Conservation (phyloP, 2,113 vertebrate genomes). For the Elachura formosa region DNA sequence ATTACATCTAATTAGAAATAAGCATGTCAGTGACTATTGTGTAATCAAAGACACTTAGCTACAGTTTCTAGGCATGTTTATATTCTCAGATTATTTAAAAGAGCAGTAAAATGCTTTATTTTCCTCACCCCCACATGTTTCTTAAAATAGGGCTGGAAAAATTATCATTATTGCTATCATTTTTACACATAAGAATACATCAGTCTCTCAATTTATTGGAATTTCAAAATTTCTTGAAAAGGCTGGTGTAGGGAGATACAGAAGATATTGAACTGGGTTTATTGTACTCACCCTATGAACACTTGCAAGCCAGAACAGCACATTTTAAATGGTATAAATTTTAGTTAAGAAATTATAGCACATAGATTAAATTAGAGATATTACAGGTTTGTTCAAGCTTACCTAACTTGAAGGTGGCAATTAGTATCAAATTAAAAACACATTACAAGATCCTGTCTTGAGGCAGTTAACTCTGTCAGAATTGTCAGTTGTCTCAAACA, state of each 20-base stretch:
- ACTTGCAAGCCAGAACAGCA: not conserved
- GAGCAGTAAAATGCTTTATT: not conserved
- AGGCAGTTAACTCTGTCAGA: not conserved
- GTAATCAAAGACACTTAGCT: not conserved
- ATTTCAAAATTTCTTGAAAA: not conserved
- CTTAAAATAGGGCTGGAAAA: not conserved
- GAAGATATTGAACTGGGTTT: not conserved
- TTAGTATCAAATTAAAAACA: constrained; percentile 5
- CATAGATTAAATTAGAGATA: not conserved
- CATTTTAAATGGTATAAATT: not conserved
- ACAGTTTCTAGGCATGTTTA: not conserved
- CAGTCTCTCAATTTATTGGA: not conserved
- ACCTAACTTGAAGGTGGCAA: not conserved
- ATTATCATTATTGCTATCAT: not conserved
- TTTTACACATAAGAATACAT: not conserved
- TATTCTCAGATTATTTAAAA: not conserved
- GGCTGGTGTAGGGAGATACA: not conserved
- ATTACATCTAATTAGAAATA: constrained; percentile 4
- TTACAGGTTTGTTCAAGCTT: not conserved
- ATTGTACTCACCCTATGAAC: not conserved
- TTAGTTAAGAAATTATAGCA: not conserved
- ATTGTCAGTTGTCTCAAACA: constrained; percentile 1
- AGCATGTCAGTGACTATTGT: not conserved
- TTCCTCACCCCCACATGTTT: not conserved
- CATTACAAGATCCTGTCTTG: not conserved